Percentiles rank a stretch among this genome's conserved stretches.
Evolutionary conservation across 2,113 vertebrate species (phyloP).

Genomic region (Uria aalge): DNA sequence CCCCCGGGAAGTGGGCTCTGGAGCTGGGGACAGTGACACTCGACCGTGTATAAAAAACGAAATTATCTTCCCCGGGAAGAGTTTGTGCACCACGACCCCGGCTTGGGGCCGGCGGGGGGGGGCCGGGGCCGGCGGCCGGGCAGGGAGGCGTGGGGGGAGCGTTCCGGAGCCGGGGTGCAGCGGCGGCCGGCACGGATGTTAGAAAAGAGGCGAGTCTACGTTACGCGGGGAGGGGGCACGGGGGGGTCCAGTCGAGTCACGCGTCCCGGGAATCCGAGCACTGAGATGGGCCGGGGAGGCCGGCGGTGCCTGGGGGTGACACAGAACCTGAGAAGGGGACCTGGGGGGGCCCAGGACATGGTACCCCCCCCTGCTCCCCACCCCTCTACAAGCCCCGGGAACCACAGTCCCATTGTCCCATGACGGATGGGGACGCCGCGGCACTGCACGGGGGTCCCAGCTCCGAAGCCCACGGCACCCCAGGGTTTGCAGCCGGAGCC

Average conservation of each 20-base stretch:
- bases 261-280: conserved; percentile 40
- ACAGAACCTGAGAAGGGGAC: not conserved
- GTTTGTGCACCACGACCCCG: not conserved
- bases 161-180: not conserved
- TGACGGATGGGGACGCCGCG: too few relatives aligned
- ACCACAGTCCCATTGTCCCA: fast-evolving
- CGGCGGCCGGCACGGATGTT: not conserved
- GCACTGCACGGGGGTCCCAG: fast-evolving
- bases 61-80: conserved; percentile 45
- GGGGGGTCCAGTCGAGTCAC: conserved; percentile 24
- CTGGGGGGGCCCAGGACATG: too few relatives aligned
- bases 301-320: not conserved
- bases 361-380: too few relatives aligned
- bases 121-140: not conserved
- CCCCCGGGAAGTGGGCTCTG: not conserved
- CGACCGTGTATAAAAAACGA: not conserved
- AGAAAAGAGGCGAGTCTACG: conserved; percentile 33
- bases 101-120: not conserved
- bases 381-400: not conserved
- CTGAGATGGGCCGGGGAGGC: not conserved
- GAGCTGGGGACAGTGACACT: conserved; percentile 13
- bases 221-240: not conserved
- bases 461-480: fast-evolving
- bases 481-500: not conserved
- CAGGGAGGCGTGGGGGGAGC: not conserved